phyloP scores from a whole-genome alignment of 2,113 vertebrate genomes.

The Hypanus sabinus region DNA sequence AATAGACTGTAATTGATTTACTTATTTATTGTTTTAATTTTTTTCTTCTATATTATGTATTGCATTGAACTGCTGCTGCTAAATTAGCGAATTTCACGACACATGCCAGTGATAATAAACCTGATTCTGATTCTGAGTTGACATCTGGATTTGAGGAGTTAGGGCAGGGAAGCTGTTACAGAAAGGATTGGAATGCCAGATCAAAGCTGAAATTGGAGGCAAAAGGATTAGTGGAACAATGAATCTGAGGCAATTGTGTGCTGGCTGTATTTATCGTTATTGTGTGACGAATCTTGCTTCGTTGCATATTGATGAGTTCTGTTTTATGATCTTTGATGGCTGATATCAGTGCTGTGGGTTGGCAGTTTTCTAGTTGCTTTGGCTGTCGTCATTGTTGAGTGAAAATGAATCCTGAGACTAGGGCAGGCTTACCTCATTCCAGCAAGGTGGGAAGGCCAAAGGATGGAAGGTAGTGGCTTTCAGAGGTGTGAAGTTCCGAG shows the following conservation, averaged over 20 bases:
- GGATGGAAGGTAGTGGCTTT: neutral
- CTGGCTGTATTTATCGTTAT: neutral
- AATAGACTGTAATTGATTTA: too few species aligned
- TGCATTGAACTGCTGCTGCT: too few species aligned
- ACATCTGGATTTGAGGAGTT: neutral
- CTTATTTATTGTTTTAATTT: too few species aligned
- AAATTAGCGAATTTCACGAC: too few species aligned
- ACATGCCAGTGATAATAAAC: too few species aligned
- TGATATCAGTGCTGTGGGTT: neutral
- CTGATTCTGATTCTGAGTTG: neutral
- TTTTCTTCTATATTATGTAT: too few species aligned
- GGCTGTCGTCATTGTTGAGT: neutral
- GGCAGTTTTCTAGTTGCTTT: neutral
- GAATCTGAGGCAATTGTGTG: neutral
- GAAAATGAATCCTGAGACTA: neutral
- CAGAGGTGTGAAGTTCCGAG: neutral
- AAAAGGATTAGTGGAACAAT: neutral
- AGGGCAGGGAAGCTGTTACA: neutral
- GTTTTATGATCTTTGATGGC: neutral
- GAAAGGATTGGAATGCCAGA: neutral
- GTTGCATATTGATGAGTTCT: neutral
- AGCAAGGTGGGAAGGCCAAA: neutral
- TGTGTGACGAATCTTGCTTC: neutral
- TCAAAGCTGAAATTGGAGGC: neutral
- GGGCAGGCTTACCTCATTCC: neutral